Evolutionary conservation across 2,888 invertebrate species (phyloP).

Genomic region (Callyntrura sp.): DNA sequence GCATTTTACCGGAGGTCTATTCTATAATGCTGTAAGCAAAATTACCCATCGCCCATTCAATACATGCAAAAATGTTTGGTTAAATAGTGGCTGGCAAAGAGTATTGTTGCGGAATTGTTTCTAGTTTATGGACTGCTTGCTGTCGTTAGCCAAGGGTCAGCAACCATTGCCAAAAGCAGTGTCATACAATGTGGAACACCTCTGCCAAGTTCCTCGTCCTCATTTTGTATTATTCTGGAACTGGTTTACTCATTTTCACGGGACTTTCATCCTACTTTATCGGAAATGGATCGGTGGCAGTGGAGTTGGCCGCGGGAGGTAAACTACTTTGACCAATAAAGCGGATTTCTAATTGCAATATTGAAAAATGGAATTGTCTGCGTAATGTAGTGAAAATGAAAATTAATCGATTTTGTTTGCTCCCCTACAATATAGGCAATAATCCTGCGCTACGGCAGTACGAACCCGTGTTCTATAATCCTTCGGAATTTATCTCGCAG

Average conservation of each 20-base stretch:
- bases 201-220: constrained; percentile 61
- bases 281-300: constrained; percentile 68
- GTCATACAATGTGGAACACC: constrained; percentile 72
- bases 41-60: too few relatives aligned
- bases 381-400: too few relatives aligned
- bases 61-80: too few relatives aligned
- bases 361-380: not conserved
- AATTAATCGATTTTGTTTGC: not conserved
- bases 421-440: constrained; percentile 22
- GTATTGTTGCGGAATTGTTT: not conserved
- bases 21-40: constrained; percentile 17
- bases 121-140: constrained; percentile 68
- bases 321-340: not conserved
- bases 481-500: constrained; percentile 85
- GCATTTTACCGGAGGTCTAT: too few relatives aligned
- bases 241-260: constrained; percentile 61
- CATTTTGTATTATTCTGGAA: constrained; percentile 73
- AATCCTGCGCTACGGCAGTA: constrained; percentile 87
- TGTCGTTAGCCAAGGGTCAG: constrained; percentile 64
- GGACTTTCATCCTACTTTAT: constrained; percentile 42
- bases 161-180: constrained; percentile 59
- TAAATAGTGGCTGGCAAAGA: too few relatives aligned
- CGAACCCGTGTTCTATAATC: constrained; percentile 92
- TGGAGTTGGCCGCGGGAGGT: constrained; percentile 67
- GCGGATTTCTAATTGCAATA: not conserved